These are phyloP conservation scores for Petrocephalus microphthalmus DNA, from an alignment of 2,113 vertebrate species.

Conservation along the genomic window DNA sequence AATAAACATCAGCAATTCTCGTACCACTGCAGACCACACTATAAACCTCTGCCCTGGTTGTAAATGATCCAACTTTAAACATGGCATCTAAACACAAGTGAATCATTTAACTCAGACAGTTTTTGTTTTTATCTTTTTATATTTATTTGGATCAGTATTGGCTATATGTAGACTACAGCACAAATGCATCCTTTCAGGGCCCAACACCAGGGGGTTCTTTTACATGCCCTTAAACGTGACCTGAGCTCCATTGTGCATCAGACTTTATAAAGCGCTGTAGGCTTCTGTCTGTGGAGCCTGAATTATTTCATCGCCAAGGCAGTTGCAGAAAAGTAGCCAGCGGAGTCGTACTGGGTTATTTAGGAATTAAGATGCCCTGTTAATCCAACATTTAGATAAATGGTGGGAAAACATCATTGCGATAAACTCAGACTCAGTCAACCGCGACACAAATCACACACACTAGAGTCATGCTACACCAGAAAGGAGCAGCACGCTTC, in stretches of 20 bases:
- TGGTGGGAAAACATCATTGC: slow-evolving; percentile 38
- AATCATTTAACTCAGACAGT: not conserved
- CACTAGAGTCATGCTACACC: not conserved
- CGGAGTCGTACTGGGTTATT: not conserved
- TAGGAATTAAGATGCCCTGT: slow-evolving; percentile 40
- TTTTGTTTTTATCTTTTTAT: too few relatives aligned
- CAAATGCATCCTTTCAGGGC: not conserved
- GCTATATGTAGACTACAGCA: not conserved
- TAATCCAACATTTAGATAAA: slow-evolving; percentile 56
- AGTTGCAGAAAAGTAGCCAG: not conserved
- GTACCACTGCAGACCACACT: not conserved
- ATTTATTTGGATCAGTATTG: too few relatives aligned
- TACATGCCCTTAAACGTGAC: not conserved
- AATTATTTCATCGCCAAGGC: not conserved
- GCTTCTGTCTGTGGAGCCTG: not conserved
- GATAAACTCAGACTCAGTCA: slow-evolving; percentile 19
- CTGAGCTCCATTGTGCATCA: not conserved
- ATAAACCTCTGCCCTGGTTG: not conserved
- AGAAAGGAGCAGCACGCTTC: not conserved
- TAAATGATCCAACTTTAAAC: not conserved
- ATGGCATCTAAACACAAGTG: not conserved
- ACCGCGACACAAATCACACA: slow-evolving; percentile 15
- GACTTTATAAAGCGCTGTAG: not conserved
- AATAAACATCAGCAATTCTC: not conserved
- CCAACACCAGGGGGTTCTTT: not conserved